Base-by-base conservation (phyloP, 2,888 invertebrate species). In the Gastracanthus pulcherrimus region DNA sequence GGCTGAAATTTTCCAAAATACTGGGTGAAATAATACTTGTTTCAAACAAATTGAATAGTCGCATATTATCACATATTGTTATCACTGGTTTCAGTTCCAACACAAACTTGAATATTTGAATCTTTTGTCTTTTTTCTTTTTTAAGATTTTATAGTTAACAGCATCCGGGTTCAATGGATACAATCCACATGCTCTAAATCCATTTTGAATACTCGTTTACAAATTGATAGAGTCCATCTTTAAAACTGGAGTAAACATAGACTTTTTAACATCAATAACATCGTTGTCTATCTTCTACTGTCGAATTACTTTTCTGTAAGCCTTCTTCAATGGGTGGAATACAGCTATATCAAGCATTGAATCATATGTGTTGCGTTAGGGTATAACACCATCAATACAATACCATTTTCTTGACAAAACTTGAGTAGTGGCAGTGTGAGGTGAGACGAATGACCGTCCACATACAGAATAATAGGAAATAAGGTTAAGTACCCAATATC, bases 11-110 rank as follows among this genome's bases (percentile, higher is more conserved):
- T 48, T 69, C n/a, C 26, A 48, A 69, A 19, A 51, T 3, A 34
- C 9, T 11, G 1, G 41, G 23, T 29, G 41, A 26, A 16, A 72
- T 16, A 16, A 60, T 58, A 13, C 38, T 34, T n/a, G 3, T 58
- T 38, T 72, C 36, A 36, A 72, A 72, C 29, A 71, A 9, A 19
- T 38, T 36, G 16, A 58, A 71, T 4, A 71, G 23, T 16, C 16
- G 16, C 6, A 48, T n/a, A 7, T 19, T n/a, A n/a, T n/a, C n/a
- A 13, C 13, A 7, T 38, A 13, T 38, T 38, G 13, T 38, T 13
- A 7, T 38, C 38, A 38, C 13, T 38, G 7, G 7, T 13, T 38
- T 7, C 11, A 38, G 13, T 13, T 38, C 7, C 38, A 38, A 13
- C 11, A 38, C 3, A 13, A 7, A 13, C 7, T 38, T 7, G 38